These are phyloP conservation scores for Drosophila peninsularis DNA, from an alignment of 2,888 invertebrate genomes.

Conservation along the genomic window DNA sequence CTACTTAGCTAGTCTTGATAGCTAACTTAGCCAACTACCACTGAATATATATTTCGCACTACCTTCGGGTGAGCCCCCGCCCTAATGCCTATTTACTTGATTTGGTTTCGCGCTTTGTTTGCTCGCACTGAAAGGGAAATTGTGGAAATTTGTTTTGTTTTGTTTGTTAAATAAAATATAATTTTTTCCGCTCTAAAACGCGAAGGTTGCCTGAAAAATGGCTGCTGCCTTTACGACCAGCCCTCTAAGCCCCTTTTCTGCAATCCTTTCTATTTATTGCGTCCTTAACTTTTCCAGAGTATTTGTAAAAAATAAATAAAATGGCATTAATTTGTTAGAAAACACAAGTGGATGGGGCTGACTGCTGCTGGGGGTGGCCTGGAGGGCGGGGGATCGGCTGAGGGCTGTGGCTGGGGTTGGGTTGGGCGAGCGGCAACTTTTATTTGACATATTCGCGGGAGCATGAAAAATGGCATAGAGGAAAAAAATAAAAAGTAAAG, in stretches of 20 bases:
- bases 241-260: neutral
- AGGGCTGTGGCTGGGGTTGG: neutral
- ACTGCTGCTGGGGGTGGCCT: neutral
- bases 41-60: slow-evolving; percentile 2
- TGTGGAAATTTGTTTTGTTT: slow-evolving; percentile 67
- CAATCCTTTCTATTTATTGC: slow-evolving; percentile 16
- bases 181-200: slow-evolving; percentile 64
- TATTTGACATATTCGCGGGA: slow-evolving; percentile 77
- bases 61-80: slow-evolving; percentile 25
- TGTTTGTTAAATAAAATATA: slow-evolving; percentile 70
- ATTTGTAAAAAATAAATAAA: slow-evolving; percentile 76
- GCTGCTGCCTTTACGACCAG: slow-evolving; percentile 25
- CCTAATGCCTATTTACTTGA: slow-evolving; percentile 31
- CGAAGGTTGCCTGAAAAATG: slow-evolving; percentile 60
- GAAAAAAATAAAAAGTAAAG: slow-evolving; percentile 22
- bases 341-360: slow-evolving; percentile 46
- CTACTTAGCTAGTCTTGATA: neutral
- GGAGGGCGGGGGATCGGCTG: neutral
- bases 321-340: slow-evolving; percentile 77
- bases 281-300: slow-evolving; percentile 47
- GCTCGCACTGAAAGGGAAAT: slow-evolving; percentile 70
- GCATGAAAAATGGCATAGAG: slow-evolving; percentile 70
- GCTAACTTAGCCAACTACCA: neutral
- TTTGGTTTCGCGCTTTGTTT: slow-evolving; percentile 41
- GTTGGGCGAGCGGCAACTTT: slow-evolving; percentile 54